A percentile compares a stretch with the other conserved stretches of the same genome.
Evolutionary conservation across 2,113 vertebrate genomes (phyloP).

Genomic region (Thalassarche chlororhynchos): DNA sequence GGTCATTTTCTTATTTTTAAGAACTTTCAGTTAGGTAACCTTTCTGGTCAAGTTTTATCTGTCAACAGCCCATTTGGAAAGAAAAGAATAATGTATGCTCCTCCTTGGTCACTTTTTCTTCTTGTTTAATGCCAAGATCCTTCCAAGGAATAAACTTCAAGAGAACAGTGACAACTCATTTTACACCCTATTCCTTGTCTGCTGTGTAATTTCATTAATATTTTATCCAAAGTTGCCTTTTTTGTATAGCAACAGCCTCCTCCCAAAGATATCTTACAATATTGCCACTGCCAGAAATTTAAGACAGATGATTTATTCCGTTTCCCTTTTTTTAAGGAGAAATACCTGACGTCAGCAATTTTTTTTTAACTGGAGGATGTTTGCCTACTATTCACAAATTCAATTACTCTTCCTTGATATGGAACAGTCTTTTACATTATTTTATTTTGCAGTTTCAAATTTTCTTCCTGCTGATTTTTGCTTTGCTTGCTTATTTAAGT

Average conservation of each 20-base stretch:
- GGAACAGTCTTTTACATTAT: slow-evolving; percentile 35
- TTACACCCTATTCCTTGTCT: not conserved
- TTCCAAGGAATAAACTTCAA: not conserved
- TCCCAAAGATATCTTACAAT: not conserved
- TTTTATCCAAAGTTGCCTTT: not conserved
- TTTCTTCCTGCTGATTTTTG: slow-evolving; percentile 52
- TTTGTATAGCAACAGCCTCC: not conserved
- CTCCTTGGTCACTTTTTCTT: not conserved
- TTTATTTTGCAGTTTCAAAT: slow-evolving; percentile 53
- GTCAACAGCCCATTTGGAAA: not conserved
- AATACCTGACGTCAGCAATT: not conserved
- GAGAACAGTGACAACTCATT: not conserved
- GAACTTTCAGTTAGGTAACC: not conserved
- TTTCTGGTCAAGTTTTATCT: not conserved
- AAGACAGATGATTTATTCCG: not conserved
- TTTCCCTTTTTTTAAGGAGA: not conserved
- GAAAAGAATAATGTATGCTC: not conserved
- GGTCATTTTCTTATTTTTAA: not conserved
- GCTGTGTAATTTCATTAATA: not conserved
- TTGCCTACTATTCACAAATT: slow-evolving; percentile 45
- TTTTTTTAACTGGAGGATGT: slow-evolving; percentile 5
- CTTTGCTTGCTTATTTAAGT: slow-evolving; percentile 55
- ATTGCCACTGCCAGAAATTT: slow-evolving; percentile 15
- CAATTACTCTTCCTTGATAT: slow-evolving; percentile 49
- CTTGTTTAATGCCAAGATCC: not conserved